phyloP scores from a whole-genome alignment of 2,888 invertebrate genomes.

The Brachylomia viminalis region DNA sequence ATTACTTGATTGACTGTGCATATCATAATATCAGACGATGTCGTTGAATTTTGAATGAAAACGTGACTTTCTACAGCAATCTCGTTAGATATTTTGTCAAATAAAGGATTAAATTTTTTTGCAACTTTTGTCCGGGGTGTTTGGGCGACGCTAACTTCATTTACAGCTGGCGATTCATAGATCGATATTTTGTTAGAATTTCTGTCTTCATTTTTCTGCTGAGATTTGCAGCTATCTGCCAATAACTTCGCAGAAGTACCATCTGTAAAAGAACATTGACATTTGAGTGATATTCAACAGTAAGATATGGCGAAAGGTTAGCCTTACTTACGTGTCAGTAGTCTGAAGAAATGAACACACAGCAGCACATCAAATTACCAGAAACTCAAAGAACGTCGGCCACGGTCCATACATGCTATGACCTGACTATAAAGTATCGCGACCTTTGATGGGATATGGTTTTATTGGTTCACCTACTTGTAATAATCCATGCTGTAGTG shows the following conservation, averaged over 20 bases:
- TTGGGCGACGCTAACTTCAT: constrained; percentile 11
- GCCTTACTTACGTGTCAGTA: too few species aligned
- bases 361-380: too few species aligned
- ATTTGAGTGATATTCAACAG: constrained; percentile 25
- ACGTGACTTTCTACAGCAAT: constrained; percentile 17
- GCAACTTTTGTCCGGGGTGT: constrained; percentile 4
- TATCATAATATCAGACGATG: constrained; percentile 23
- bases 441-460: too few species aligned
- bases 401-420: too few species aligned
- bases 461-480: too few species aligned
- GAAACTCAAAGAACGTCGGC: too few species aligned
- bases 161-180: background rate
- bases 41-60: constrained; percentile 27
- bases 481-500: too few species aligned
- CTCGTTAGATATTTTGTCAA: constrained; percentile 20
- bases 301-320: accelerated
- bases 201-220: constrained; percentile 2
- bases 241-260: constrained; percentile 23
- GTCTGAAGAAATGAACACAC: too few species aligned
- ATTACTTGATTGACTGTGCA: constrained; percentile 27
- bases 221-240: constrained; percentile 18
- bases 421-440: too few species aligned
- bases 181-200: constrained; percentile 5
- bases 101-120: background rate
- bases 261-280: constrained; percentile 26